These are phyloP conservation scores for Mythimna ferrago DNA, from an alignment of 2,888 invertebrate species.

Conservation along the genomic window DNA sequence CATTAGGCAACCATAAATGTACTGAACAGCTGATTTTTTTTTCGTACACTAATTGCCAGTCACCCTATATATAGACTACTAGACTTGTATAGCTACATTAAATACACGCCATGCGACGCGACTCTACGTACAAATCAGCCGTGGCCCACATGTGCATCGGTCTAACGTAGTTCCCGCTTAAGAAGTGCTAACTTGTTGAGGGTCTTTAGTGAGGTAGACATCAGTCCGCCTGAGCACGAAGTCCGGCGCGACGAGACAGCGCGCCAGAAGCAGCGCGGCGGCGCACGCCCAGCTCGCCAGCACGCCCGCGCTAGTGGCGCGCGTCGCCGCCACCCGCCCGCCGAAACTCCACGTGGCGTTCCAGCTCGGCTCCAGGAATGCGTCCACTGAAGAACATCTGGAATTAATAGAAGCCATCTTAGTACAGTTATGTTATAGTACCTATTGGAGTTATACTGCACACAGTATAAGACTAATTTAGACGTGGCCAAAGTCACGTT, in stretches of 20 bases:
- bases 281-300: slow-evolving; percentile 84
- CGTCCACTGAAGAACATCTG: slow-evolving; percentile 83
- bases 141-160: too few species aligned
- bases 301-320: slow-evolving; percentile 81
- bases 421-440: background rate
- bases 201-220: slow-evolving; percentile 79
- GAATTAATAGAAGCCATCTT: background rate
- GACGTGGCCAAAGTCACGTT: too few species aligned
- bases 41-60: too few species aligned
- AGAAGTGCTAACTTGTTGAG: slow-evolving; percentile 72
- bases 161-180: too few species aligned
- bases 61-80: too few species aligned
- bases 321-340: slow-evolving; percentile 75
- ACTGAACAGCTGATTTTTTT: too few species aligned
- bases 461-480: too few species aligned
- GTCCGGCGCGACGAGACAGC: slow-evolving; percentile 85
- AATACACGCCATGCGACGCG: too few species aligned
- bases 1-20: too few species aligned
- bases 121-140: too few species aligned
- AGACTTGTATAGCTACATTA: too few species aligned
- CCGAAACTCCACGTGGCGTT: slow-evolving; percentile 77
- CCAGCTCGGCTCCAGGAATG: slow-evolving; percentile 74
- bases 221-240: slow-evolving; percentile 79
- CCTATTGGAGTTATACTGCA: too few species aligned
- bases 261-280: slow-evolving; percentile 80